phyloP scores from a whole-genome alignment of 1,140 invertebrate species.

The Amphibalanus amphitrite region DNA sequence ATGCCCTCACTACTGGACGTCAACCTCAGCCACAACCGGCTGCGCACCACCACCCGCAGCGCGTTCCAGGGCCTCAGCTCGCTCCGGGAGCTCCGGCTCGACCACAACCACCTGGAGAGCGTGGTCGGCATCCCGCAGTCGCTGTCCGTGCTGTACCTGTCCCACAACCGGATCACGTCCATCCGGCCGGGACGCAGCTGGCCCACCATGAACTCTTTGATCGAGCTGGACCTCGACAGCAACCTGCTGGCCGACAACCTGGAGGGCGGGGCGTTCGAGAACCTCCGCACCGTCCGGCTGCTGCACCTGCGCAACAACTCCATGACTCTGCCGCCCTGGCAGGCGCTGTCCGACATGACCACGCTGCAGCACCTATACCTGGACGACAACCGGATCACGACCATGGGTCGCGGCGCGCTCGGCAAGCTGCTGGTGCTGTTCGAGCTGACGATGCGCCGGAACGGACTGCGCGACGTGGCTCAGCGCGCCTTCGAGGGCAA shows the following conservation, averaged over 20 bases:
- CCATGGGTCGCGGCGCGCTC: slow-evolving; percentile 55
- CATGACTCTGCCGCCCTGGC: slow-evolving; percentile 47
- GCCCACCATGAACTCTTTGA: slow-evolving; percentile 74
- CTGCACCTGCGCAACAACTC: slow-evolving; percentile 53
- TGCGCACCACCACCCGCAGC: slow-evolving; percentile 45
- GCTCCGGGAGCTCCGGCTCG: slow-evolving; percentile 39
- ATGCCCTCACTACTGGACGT: slow-evolving; percentile 62
- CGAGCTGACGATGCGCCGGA: slow-evolving; percentile 54
- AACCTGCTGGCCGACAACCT: slow-evolving; percentile 53
- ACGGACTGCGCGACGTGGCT: slow-evolving; percentile 47
- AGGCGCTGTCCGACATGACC: slow-evolving; percentile 48
- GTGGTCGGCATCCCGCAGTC: slow-evolving; percentile 60
- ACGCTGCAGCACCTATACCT: slow-evolving; percentile 65
- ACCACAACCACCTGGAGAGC: slow-evolving; percentile 46
- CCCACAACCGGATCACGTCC: slow-evolving; percentile 45
- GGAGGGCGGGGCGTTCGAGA: slow-evolving; percentile 42
- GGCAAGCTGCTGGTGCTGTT: slow-evolving; percentile 69
- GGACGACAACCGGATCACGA: slow-evolving; percentile 52
- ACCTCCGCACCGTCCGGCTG: slow-evolving; percentile 53
- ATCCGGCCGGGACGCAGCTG: slow-evolving; percentile 41
- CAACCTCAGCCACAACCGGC: slow-evolving; percentile 54
- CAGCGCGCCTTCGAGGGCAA: slow-evolving; percentile 59
- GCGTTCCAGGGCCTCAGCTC: slow-evolving; percentile 49
- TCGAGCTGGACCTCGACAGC: slow-evolving; percentile 55
- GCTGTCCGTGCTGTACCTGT: slow-evolving; percentile 43